Evolutionary conservation across 1,140 invertebrate species (phyloP).

Genomic region (Hormaphis cornu): DNA sequence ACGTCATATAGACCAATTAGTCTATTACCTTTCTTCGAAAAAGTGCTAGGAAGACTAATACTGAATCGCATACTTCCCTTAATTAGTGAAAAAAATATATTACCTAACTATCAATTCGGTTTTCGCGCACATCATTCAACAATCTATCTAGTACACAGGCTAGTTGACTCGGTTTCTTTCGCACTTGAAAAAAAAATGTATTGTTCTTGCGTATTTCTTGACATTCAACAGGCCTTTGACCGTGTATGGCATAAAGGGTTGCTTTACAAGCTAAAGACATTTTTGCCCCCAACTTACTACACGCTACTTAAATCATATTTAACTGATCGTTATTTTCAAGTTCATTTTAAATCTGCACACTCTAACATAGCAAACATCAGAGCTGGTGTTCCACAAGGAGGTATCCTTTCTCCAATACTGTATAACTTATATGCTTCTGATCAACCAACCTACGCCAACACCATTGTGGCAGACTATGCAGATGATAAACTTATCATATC

Average conservation of each 20-base stretch:
- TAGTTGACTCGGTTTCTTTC: slow-evolving; percentile 35
- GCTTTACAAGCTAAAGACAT: slow-evolving; percentile 38
- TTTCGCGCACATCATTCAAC: slow-evolving; percentile 31
- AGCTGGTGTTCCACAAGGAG: slow-evolving; percentile 24
- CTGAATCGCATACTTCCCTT: slow-evolving; percentile 35
- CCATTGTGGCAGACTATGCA: slow-evolving; percentile 5
- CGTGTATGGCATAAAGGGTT: slow-evolving; percentile 40
- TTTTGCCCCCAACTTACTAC: slow-evolving; percentile 11
- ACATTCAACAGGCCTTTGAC: slow-evolving; percentile 41
- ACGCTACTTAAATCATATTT: slow-evolving; percentile 36
- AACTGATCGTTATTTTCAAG: slow-evolving; percentile 33
- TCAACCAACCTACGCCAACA: background rate
- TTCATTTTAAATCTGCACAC: slow-evolving; percentile 31
- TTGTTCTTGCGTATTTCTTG: slow-evolving; percentile 39
- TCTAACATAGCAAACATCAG: background rate
- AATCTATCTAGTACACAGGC: slow-evolving; percentile 33
- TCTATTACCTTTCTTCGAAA: slow-evolving; percentile 38
- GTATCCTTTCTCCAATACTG: background rate
- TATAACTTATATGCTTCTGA: slow-evolving; percentile 2
- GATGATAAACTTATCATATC: slow-evolving; percentile 25
- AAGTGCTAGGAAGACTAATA: slow-evolving; percentile 40
- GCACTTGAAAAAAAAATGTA: slow-evolving; percentile 36
- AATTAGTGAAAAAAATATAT: slow-evolving; percentile 33
- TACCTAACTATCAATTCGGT: slow-evolving; percentile 35
- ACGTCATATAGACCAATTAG: slow-evolving; percentile 40